Base-by-base conservation (phyloP, 2,113 vertebrate genomes). In the Mystacornis crossleyi region DNA sequence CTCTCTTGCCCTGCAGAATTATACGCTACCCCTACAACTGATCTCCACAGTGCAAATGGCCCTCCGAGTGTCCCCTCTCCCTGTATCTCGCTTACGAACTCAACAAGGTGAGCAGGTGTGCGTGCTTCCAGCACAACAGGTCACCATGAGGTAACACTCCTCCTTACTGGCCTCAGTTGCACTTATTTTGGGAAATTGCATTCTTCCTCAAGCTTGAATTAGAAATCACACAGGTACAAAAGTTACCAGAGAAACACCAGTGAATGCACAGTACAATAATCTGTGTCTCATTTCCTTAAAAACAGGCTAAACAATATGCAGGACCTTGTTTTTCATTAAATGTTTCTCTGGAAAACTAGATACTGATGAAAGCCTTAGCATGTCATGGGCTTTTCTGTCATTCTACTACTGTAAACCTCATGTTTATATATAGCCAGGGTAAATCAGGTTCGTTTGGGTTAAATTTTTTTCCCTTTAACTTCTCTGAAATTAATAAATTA, bases 21-120 rank as follows among this genome's bases (percentile, higher is more conserved):
- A n/a, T 6, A 15, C 14, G 14, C 5, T 31, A 14, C 12, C 9
- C 72, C 15, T n/a, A 78, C 3, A 16, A 2, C 33, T 36, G 21
- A 78, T 65, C 18, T 50, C 20, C 40, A 47, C 1, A 0, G 40
- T 20, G 13, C 28, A 74, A 66, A 66, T 23, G 0, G 0, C 17
- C 26, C 15, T 53, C 42, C 3, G 1, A 15, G 4, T 29, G 16
- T 14, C 33, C 61, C 55, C 33, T 12, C 8, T 16, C 16, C 33
- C 31, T 15, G 0, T 10, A 14, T 38, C 18, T 45, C 8, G 1
- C 34, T 71, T 31, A 45, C 34, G 23, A 82, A 33, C 51, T 26
- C 21, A 8, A 10, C 7, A 34, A 38, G 12, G 9, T 19, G 9
- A 51, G 61, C 71, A 79, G 33, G 18, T 43, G 17, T 19, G 24